These are phyloP conservation scores for Ammodytes dubius DNA, from an alignment of 2,113 vertebrate species.

Conservation along the genomic window DNA sequence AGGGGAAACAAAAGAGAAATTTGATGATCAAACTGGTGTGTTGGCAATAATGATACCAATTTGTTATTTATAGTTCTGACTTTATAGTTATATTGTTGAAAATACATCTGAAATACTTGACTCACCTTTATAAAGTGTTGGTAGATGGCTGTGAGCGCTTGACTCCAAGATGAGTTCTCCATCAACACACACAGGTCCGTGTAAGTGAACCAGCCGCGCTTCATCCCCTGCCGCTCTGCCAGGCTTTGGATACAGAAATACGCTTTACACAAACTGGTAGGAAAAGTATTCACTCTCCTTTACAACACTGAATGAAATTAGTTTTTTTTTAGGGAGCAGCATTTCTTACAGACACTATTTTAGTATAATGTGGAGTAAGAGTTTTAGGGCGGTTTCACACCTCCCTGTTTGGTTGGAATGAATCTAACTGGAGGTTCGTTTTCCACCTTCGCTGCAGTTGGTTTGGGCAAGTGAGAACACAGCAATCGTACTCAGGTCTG, in stretches of 20 bases:
- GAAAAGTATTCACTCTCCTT: too few relatives aligned
- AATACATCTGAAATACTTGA: background rate
- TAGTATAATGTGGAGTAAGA: background rate
- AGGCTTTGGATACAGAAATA: slow-evolving; percentile 81
- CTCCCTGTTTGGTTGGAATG: too few relatives aligned
- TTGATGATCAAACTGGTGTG: background rate
- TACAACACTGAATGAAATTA: too few relatives aligned
- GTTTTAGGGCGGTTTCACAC: background rate
- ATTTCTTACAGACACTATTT: background rate
- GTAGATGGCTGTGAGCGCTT: slow-evolving; percentile 89
- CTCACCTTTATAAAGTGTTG: slow-evolving; percentile 93
- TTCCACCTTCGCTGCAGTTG: too few relatives aligned
- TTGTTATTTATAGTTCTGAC: background rate
- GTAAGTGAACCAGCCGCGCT: slow-evolving; percentile 97
- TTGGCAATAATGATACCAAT: background rate
- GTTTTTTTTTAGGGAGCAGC: too few relatives aligned
- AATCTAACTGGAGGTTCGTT: too few relatives aligned
- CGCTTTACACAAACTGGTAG: background rate
- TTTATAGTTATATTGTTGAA: background rate
- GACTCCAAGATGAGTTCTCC: slow-evolving; percentile 92
- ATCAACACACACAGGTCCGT: slow-evolving; percentile 96
- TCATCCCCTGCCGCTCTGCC: slow-evolving; percentile 92
- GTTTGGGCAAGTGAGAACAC: too few relatives aligned
- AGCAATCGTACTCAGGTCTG: too few relatives aligned
- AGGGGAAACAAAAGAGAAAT: background rate